phyloP scores from a whole-genome alignment of 2,113 vertebrate species.

The Oxyruncus cristatus region DNA sequence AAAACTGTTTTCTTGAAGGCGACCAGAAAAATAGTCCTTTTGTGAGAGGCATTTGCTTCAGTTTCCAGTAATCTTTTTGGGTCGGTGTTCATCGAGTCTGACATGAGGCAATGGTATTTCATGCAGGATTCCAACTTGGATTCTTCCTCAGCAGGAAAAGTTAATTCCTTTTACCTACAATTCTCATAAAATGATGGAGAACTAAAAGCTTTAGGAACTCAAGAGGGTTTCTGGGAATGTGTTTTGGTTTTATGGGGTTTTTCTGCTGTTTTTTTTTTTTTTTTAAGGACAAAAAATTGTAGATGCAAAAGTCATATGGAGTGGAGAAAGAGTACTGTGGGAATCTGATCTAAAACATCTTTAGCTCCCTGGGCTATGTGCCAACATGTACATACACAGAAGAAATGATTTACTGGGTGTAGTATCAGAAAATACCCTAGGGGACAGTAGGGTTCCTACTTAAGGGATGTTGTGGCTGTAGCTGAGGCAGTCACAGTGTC shows the following conservation, averaged over 20 bases:
- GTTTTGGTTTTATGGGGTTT: background rate
- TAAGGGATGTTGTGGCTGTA: background rate
- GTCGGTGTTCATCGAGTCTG: background rate
- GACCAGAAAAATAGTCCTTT: background rate
- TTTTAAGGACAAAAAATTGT: background rate
- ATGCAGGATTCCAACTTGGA: background rate
- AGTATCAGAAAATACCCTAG: background rate
- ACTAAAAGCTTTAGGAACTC: background rate
- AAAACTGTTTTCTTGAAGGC: background rate
- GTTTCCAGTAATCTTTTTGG: background rate
- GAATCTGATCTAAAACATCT: slow-evolving; percentile 14
- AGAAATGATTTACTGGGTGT: slow-evolving; percentile 4
- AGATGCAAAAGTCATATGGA: background rate
- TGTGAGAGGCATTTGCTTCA: background rate
- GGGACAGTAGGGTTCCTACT: background rate
- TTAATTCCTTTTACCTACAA: background rate
- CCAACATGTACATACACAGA: background rate
- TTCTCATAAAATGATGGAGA: background rate
- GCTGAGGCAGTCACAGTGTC: background rate
- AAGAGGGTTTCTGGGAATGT: background rate
- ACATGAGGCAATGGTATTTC: background rate
- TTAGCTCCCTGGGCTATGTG: background rate
- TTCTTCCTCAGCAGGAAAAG: background rate
- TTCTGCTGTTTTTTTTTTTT: too few relatives aligned
- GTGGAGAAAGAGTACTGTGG: background rate